Conservation (phyloP, 35 echinoderm and acorn worm species). For the Ptychodera flava region DNA sequence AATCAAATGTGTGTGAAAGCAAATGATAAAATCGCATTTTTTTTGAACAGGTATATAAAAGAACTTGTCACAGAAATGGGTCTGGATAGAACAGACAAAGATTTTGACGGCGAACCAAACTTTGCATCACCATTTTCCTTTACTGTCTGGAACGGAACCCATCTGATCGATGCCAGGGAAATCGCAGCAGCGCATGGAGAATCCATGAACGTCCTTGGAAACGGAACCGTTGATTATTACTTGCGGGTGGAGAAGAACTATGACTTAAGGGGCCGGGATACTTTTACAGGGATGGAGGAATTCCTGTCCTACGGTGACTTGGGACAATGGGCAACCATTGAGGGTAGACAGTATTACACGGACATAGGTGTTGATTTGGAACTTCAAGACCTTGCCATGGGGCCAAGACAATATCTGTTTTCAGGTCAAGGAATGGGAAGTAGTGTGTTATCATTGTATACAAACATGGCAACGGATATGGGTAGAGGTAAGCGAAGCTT, state of each 20-base stretch:
- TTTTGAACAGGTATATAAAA: not conserved
- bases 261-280: not conserved
- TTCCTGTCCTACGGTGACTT: not conserved
- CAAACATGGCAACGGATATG: not conserved
- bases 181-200: not conserved
- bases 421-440: not conserved
- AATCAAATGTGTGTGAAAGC: too few relatives aligned
- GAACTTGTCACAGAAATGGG: not conserved
- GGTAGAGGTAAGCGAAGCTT: not conserved
- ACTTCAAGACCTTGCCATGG: not conserved
- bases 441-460: not conserved
- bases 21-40: too few relatives aligned
- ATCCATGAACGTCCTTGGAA: not conserved
- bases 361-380: not conserved
- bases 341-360: not conserved
- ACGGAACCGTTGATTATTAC: not conserved
- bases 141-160: not conserved
- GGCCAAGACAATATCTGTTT: not conserved
- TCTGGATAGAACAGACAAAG: not conserved
- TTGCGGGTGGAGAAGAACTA: not conserved
- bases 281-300: not conserved
- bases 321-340: not conserved
- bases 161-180: not conserved
- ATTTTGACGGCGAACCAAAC: not conserved
- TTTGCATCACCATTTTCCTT: not conserved